Percentiles rank a stretch among this genome's conserved stretches.
These are phyloP conservation scores for Drosophila engyochracea DNA, from an alignment of 2,888 invertebrate species.

Conservation along the genomic window DNA sequence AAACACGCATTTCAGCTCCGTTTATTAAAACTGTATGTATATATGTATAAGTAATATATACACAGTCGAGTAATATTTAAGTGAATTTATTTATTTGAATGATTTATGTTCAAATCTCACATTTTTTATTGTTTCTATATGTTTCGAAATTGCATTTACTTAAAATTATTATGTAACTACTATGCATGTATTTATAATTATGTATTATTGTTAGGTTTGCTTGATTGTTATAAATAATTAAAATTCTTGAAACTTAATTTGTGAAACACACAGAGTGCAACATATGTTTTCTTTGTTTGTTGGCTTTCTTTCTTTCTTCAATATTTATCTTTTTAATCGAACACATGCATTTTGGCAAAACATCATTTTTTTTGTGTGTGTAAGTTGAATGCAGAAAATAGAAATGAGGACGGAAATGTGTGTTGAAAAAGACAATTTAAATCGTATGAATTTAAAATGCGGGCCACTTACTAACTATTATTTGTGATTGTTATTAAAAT, in stretches of 20 bases:
- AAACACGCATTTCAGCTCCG: background rate
- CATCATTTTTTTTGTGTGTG: conserved; percentile 41
- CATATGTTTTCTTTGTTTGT: conserved; percentile 20
- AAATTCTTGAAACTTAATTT: conserved; percentile 72
- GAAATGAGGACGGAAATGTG: conserved; percentile 42
- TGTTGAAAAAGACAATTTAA: conserved; percentile 13
- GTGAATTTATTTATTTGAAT: conserved; percentile 6
- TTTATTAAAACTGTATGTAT: background rate
- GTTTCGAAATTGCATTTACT: conserved; percentile 79
- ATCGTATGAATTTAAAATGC: conserved; percentile 34
- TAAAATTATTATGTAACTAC: conserved; percentile 75
- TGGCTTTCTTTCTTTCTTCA: conserved; percentile 10
- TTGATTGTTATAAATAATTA: conserved; percentile 66
- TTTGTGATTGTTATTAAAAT: conserved; percentile 63
- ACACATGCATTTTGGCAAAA: conserved; percentile 76
- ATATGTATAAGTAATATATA: background rate
- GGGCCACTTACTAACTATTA: conserved; percentile 64
- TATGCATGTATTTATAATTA: conserved; percentile 65
- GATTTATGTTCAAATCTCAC: conserved; percentile 71
- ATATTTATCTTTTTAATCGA: conserved; percentile 61
- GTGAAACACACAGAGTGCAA: conserved; percentile 60
- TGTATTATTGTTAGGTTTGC: conserved; percentile 61
- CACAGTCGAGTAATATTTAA: background rate
- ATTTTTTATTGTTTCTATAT: conserved; percentile 78
- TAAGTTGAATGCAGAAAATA: conserved; percentile 23